These are phyloP conservation scores for Xestia ashworthii DNA, from an alignment of 2,888 invertebrate genomes.

Conservation along the genomic window DNA sequence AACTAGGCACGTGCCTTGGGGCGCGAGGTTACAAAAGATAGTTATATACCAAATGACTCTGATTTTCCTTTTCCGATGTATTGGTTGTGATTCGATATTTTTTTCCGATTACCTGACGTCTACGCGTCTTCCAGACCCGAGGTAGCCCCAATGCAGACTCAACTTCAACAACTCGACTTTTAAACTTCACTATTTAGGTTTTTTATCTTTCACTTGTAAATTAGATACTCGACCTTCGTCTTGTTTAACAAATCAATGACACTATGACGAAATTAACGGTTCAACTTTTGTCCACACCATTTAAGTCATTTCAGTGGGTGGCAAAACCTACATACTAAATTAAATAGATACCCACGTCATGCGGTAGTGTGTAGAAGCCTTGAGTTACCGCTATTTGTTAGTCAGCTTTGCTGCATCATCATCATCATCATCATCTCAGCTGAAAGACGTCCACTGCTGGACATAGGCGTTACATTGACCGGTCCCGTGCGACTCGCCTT, in stretches of 20 bases:
- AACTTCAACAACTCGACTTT: not conserved
- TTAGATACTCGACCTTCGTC: slow-evolving; percentile 4
- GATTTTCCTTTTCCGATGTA: not conserved
- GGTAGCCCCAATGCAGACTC: not conserved
- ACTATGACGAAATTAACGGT: slow-evolving; percentile 50
- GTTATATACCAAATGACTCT: too few species aligned
- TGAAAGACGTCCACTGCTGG: too few species aligned
- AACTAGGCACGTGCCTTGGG: too few species aligned
- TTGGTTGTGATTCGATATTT: not conserved
- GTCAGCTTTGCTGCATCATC: not conserved
- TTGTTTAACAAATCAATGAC: slow-evolving; percentile 17
- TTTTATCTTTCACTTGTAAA: not conserved
- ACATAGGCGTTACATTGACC: too few species aligned
- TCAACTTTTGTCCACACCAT: slow-evolving; percentile 35
- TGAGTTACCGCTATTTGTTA: slow-evolving; percentile 21
- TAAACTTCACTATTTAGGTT: too few species aligned
- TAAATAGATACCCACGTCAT: slow-evolving; percentile 31
- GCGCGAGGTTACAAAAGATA: too few species aligned
- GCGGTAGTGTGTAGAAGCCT: not conserved
- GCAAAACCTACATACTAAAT: slow-evolving; percentile 35
- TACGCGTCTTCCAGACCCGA: not conserved
- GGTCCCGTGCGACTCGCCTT: too few species aligned
- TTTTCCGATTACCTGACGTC: not conserved
- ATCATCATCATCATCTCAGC: too few species aligned
- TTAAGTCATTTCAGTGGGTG: slow-evolving; percentile 35